These are phyloP conservation scores for Cichlasoma orientale DNA, from an alignment of 2,797 vertebrate genomes.

Conservation along the genomic window DNA sequence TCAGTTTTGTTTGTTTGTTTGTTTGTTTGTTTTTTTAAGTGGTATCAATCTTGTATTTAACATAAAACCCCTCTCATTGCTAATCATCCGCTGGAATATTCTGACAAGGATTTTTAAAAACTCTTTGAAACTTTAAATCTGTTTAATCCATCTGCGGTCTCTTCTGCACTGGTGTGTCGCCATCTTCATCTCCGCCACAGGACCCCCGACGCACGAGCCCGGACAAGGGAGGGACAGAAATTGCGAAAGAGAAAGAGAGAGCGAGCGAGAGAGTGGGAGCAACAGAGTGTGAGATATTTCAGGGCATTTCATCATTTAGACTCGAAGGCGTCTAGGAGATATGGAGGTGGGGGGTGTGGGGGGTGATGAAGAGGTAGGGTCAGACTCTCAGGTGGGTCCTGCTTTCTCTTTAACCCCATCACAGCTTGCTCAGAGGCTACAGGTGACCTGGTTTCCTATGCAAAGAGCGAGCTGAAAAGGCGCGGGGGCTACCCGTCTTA, in stretches of 20 bases:
- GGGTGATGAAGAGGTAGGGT: constrained; percentile 19
- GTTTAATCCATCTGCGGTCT: neutral
- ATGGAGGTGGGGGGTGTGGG: neutral
- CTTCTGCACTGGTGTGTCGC: constrained; percentile 14
- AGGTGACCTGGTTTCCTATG: constrained; percentile 43
- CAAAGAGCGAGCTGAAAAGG: neutral
- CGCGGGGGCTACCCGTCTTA: constrained; percentile 28
- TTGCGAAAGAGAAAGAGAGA: constrained; percentile 19
- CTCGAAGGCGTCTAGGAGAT: constrained; percentile 39
- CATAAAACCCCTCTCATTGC: neutral
- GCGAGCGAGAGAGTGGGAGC: neutral
- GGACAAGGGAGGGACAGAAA: constrained; percentile 40
- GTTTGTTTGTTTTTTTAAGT: neutral
- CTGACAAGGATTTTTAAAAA: neutral
- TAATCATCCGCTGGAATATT: neutral
- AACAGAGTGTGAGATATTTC: constrained; percentile 50
- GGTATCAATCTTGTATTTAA: neutral
- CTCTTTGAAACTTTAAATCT: constrained; percentile 31
- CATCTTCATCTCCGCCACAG: constrained; percentile 40
- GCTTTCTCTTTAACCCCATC: constrained; percentile 41
- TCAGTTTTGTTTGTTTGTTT: neutral
- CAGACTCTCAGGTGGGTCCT: constrained; percentile 27
- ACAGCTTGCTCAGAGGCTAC: constrained; percentile 28
- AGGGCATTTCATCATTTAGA: constrained; percentile 72
- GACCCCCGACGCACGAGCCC: constrained; percentile 29